These are phyloP conservation scores for Limanda limanda DNA, from an alignment of 2,113 vertebrate species.

Conservation along the genomic window DNA sequence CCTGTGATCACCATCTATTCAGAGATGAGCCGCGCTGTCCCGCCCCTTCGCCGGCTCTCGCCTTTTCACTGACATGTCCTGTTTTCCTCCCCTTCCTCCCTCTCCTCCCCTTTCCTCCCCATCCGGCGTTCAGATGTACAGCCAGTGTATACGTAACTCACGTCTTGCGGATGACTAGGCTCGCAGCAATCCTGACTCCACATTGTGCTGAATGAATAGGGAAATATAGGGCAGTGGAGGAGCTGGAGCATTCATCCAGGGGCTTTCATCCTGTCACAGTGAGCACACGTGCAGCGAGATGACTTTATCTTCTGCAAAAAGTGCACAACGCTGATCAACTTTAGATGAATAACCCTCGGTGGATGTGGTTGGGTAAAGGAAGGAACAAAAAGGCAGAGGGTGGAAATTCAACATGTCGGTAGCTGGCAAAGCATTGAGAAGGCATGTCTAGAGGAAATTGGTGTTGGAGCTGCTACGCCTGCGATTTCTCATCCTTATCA, in stretches of 20 bases:
- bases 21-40: conserved; percentile 22
- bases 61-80: conserved; percentile 56
- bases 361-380: conserved; percentile 12
- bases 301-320: conserved; percentile 34
- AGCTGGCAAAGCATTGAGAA: conserved; percentile 7
- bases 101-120: conserved; percentile 19
- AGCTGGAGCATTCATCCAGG: conserved; percentile 51
- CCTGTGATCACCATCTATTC: conserved; percentile 41
- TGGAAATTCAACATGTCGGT: conserved; percentile 29
- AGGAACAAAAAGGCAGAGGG: conserved; percentile 12
- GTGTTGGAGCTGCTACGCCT: conserved; percentile 17
- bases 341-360: conserved; percentile 57
- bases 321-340: conserved; percentile 48
- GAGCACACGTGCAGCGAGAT: conserved; percentile 6
- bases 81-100: conserved; percentile 56
- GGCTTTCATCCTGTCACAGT: conserved; percentile 39
- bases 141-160: conserved; percentile 26
- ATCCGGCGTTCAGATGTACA: conserved; percentile 40
- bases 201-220: conserved; percentile 56
- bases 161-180: conserved; percentile 53
- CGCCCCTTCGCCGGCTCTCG: conserved; percentile 42
- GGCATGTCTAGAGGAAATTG: conserved; percentile 43
- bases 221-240: conserved; percentile 53
- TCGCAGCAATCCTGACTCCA: conserved; percentile 32
- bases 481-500: conserved; percentile 41